Evolutionary conservation across 2,113 vertebrate genomes (phyloP), one percentile per base, ranked within the genome.

Genomic region (Pelmatolapia mariae): DNA sequence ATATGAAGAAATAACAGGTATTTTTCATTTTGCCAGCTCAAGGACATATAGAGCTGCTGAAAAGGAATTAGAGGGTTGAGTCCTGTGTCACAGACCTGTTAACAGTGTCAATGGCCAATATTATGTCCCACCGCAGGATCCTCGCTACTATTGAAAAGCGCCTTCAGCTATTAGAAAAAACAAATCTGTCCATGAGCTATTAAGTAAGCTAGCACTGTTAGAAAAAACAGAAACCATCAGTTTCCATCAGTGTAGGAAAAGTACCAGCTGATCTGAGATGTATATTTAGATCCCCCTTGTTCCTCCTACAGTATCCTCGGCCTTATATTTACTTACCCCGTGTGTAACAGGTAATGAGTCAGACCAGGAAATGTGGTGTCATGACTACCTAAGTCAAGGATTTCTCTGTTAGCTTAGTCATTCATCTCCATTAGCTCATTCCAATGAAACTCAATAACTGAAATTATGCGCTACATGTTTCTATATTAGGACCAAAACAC

Each of bases 81-180:
- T 88, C 82, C 40, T 36, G 91, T 94, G 95, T 95, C 94, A 95
- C 47, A 12, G 93, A 52, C 93, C 76, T 83, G 90, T 93, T 93
- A 93, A 78, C 71, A 18, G 81, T 54, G 16, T 91, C 83, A 89
- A 50, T 91, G 86, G 53, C 47, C 15, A 18, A 12, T 56, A 71
- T 91, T 16, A 84, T 73, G 61, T 87, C 78, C 81, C 3, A 8
- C 61, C 1, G 2, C 71, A 57, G 71, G 84, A 90, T 45, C 29
- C 31, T 13, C 47, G 29, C 63, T 38, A 8, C 24, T 19, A 63
- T 26, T 61, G 57, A 79, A 76, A 78, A 87, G 26, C 15, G 63
- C 86, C 91, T 68, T 82, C 16, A 84, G 91, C 83, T 50, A 56
- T 13, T 68, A 63, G 63, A 26, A 36, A 29, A 50, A 50, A 73